Evolutionary conservation across 2,113 vertebrate genomes (phyloP).

Genomic region (Laterallus jamaicensis): DNA sequence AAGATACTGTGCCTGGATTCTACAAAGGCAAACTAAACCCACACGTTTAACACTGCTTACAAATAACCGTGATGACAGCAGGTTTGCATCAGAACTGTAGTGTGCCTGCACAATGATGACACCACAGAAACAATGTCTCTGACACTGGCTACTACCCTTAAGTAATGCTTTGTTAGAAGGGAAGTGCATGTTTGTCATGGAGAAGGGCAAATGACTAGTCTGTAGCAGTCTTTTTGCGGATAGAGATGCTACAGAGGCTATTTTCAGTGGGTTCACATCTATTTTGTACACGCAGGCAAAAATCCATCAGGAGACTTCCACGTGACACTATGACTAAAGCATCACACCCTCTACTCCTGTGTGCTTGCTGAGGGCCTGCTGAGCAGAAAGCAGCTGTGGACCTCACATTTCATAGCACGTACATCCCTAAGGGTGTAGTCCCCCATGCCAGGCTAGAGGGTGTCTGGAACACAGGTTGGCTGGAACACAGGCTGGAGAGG

Average conservation of each 20-base stretch:
- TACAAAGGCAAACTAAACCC: background rate
- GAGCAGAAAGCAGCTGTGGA: background rate
- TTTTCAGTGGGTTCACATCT: background rate
- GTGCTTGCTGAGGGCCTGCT: background rate
- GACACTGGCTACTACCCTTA: background rate
- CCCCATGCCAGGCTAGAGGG: background rate
- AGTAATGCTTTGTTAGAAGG: slow-evolving; percentile 1
- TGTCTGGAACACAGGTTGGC: background rate
- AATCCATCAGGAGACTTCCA: background rate
- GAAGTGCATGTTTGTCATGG: background rate
- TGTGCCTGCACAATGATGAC: background rate
- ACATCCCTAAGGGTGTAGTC: background rate
- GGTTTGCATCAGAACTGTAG: background rate
- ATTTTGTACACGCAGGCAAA: background rate
- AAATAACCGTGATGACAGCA: background rate
- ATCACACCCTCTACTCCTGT: background rate
- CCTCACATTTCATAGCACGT: background rate
- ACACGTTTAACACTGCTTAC: background rate
- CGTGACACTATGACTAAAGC: background rate
- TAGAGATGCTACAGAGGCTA: background rate
- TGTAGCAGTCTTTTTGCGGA: background rate
- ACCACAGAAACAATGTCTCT: background rate
- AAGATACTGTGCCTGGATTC: background rate
- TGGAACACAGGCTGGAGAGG: background rate
- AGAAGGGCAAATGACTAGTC: background rate